phyloP scores from a whole-genome alignment of 1,140 invertebrate species.

The Hyles euphorbiae region DNA sequence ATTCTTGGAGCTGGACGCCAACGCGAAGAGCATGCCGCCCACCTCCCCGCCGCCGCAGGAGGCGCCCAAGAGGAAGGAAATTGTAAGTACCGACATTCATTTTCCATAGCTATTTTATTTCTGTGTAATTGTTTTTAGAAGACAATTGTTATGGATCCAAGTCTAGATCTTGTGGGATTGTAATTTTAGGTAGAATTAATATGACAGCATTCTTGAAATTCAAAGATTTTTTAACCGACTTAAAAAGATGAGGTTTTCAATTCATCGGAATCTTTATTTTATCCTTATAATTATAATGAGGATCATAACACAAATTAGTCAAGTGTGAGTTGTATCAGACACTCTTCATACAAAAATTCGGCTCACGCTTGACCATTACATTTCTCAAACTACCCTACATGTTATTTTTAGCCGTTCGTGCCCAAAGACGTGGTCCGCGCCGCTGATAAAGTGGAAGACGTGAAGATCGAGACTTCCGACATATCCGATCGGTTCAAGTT shows the following conservation, averaged over 20 bases:
- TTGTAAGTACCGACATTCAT: slow-evolving; percentile 63
- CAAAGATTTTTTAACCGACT: too few relatives aligned
- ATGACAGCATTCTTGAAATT: too few relatives aligned
- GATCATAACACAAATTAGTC: too few relatives aligned
- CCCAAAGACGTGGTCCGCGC: slow-evolving; percentile 84
- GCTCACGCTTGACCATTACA: not conserved
- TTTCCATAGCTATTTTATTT: not conserved
- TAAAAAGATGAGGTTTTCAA: too few relatives aligned
- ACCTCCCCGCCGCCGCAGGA: slow-evolving; percentile 65
- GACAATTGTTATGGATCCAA: too few relatives aligned
- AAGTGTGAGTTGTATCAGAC: too few relatives aligned
- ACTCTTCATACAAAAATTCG: too few relatives aligned
- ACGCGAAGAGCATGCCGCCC: slow-evolving; percentile 71
- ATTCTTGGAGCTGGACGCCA: slow-evolving; percentile 90
- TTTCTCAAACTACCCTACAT: not conserved
- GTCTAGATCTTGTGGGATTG: too few relatives aligned
- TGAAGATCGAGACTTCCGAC: slow-evolving; percentile 86
- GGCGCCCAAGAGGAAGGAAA: slow-evolving; percentile 74
- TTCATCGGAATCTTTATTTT: too few relatives aligned
- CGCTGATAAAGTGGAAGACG: slow-evolving; percentile 83
- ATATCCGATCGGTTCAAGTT: slow-evolving; percentile 92
- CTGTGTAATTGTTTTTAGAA: too few relatives aligned
- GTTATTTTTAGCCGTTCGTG: slow-evolving; percentile 60
- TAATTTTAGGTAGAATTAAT: too few relatives aligned
- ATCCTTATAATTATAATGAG: too few relatives aligned